phyloP scores from a whole-genome alignment of 2,797 vertebrate genomes.

The Balearica regulorum region DNA sequence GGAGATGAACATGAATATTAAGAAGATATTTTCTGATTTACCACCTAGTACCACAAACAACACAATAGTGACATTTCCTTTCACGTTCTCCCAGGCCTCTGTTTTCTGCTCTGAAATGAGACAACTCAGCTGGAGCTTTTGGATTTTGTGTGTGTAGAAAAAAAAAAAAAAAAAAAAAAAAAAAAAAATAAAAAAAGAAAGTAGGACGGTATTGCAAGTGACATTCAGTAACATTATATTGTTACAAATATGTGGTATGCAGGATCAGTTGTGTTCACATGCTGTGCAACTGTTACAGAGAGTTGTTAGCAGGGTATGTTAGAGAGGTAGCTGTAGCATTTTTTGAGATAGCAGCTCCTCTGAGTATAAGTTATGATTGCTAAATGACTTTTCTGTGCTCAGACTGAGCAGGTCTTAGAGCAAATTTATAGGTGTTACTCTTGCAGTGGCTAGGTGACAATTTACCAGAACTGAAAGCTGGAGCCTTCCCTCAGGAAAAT shows the following conservation, averaged over 20 bases:
- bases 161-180: background rate
- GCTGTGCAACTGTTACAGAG: background rate
- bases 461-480: background rate
- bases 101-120: background rate
- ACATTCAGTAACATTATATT: background rate
- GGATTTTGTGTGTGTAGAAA: accelerated
- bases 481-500: background rate
- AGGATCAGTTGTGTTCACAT: background rate
- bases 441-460: constrained; percentile 15
- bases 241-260: background rate
- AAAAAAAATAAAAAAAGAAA: background rate
- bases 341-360: background rate
- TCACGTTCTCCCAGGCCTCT: background rate
- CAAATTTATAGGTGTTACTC: constrained; percentile 35
- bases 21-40: background rate
- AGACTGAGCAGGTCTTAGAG: background rate
- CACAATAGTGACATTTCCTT: background rate
- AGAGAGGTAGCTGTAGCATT: background rate
- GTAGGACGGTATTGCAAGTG: background rate
- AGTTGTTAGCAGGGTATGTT: background rate
- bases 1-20: background rate
- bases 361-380: background rate
- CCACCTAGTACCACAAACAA: background rate
- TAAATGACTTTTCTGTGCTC: background rate
- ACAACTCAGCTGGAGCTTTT: background rate